A percentile compares a stretch with the other conserved stretches of the same genome.
Evolutionary conservation across 2,888 invertebrate genomes (phyloP).

Genomic region (Limenitis camilla): DNA sequence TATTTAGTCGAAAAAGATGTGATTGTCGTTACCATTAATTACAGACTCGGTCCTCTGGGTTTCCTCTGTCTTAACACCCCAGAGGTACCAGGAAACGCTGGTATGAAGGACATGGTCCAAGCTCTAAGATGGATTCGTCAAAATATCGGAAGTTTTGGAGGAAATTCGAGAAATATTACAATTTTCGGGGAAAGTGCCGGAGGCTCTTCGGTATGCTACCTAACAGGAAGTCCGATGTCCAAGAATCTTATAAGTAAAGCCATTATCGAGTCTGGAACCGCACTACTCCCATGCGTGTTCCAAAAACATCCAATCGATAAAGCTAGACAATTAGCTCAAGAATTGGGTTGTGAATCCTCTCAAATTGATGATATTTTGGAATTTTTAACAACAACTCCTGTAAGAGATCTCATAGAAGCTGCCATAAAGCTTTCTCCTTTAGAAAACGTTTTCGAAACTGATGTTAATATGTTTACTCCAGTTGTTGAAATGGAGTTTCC

Average conservation of each 20-base stretch:
- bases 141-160: too few relatives aligned
- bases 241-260: slow-evolving; percentile 53
- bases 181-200: slow-evolving; percentile 61
- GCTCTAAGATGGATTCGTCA: slow-evolving; percentile 57
- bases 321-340: slow-evolving; percentile 43
- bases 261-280: slow-evolving; percentile 57
- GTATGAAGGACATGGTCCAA: slow-evolving; percentile 54
- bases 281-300: slow-evolving; percentile 34
- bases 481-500: slow-evolving; percentile 62
- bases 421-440: slow-evolving; percentile 30
- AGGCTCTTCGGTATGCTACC: slow-evolving; percentile 37
- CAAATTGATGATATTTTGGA: slow-evolving; percentile 54
- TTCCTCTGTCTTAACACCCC: too few relatives aligned
- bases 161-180: slow-evolving; percentile 39
- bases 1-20: slow-evolving; percentile 74
- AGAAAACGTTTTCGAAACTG: slow-evolving; percentile 25
- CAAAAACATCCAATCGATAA: slow-evolving; percentile 52
- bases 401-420: slow-evolving; percentile 52
- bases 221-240: slow-evolving; percentile 54
- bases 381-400: slow-evolving; percentile 49
- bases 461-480: slow-evolving; percentile 31
- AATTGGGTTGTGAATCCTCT: slow-evolving; percentile 49
- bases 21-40: slow-evolving; percentile 48
- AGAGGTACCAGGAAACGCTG: slow-evolving; percentile 47
- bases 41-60: too few relatives aligned